Evolutionary conservation across 2,888 invertebrate genomes (phyloP).

Genomic region (Spodoptera littoralis): DNA sequence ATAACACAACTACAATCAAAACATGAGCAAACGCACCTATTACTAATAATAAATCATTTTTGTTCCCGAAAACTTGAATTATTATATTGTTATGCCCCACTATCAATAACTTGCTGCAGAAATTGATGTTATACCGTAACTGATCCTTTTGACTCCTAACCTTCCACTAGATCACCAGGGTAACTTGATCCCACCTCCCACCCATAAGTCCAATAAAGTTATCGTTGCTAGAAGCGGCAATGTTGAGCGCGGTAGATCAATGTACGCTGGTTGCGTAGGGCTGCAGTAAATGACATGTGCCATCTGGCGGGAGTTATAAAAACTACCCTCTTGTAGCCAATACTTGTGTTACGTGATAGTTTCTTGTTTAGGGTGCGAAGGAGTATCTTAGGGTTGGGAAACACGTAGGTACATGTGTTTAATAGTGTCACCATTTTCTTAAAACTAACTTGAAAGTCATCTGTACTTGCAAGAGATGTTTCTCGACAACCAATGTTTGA

Average conservation of each 20-base stretch:
- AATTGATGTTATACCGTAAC: slow-evolving; percentile 82
- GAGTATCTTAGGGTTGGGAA: slow-evolving; percentile 51
- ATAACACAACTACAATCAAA: slow-evolving; percentile 7
- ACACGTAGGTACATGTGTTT: slow-evolving; percentile 26
- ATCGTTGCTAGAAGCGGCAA: neutral
- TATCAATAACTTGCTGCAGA: slow-evolving; percentile 78
- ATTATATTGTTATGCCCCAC: slow-evolving; percentile 83
- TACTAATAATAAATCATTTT: slow-evolving; percentile 44
- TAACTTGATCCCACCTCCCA: slow-evolving; percentile 55
- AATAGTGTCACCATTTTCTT: slow-evolving; percentile 10
- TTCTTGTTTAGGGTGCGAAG: slow-evolving; percentile 77
- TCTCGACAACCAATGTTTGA: slow-evolving; percentile 25
- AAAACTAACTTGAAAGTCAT: slow-evolving; percentile 33
- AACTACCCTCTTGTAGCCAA: slow-evolving; percentile 81
- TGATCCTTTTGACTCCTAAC: slow-evolving; percentile 86
- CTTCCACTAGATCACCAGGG: slow-evolving; percentile 69
- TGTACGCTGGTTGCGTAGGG: slow-evolving; percentile 64
- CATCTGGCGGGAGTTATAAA: slow-evolving; percentile 86
- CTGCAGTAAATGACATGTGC: slow-evolving; percentile 85
- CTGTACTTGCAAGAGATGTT: slow-evolving; percentile 19
- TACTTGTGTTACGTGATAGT: slow-evolving; percentile 81
- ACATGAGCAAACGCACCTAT: slow-evolving; percentile 9
- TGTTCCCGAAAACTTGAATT: slow-evolving; percentile 67
- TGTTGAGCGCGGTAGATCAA: slow-evolving; percentile 56
- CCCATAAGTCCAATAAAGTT: neutral